Conservation (phyloP, 2,797 vertebrate species). For the Rhinella marina region DNA sequence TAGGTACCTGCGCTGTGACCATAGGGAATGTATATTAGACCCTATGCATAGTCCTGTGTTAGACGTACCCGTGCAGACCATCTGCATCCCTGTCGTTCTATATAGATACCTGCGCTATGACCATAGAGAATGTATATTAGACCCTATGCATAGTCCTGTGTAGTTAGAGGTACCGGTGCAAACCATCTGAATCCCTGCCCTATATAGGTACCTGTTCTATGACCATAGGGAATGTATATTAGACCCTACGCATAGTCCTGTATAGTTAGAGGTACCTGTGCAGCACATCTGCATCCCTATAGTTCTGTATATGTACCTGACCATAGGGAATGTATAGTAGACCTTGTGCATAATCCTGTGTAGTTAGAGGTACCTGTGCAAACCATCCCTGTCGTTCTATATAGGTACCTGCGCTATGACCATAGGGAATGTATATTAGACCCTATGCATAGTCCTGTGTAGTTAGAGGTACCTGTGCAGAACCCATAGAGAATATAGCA, state of each 20-base stretch:
- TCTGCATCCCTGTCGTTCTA: too few species aligned
- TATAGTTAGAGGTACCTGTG: background rate
- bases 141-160: background rate
- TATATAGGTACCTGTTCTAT: background rate
- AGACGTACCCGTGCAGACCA: background rate
- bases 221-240: background rate
- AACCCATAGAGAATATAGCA: too few species aligned
- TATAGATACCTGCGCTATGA: background rate
- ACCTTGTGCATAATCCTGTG: too few species aligned
- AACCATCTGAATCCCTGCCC: background rate
- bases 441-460: background rate
- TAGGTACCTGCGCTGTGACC: background rate
- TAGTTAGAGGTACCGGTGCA: background rate
- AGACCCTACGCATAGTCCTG: background rate
- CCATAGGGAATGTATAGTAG: too few species aligned
- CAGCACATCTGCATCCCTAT: too few species aligned
- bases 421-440: background rate
- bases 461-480: background rate
- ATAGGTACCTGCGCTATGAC: background rate
- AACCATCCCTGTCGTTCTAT: too few species aligned
- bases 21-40: background rate
- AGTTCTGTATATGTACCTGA: too few species aligned
- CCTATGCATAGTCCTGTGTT: background rate
- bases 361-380: too few species aligned
- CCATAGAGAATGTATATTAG: background rate